Evolutionary conservation across 2,113 vertebrate species (phyloP).

Genomic region (Dasyornis broadbenti): DNA sequence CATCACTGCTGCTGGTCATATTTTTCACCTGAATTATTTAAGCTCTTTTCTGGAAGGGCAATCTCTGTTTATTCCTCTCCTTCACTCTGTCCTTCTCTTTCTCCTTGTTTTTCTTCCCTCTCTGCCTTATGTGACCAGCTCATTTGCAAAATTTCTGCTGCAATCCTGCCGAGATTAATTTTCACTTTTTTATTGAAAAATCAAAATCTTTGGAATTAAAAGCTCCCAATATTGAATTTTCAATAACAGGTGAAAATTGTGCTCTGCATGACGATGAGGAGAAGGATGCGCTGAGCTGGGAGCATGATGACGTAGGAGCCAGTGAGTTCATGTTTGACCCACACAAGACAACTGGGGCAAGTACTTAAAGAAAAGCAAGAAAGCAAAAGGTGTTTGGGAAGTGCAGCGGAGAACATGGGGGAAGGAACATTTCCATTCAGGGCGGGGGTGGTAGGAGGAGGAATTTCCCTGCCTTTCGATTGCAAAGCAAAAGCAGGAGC

Average conservation of each 20-base stretch:
- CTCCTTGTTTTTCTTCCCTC: background rate
- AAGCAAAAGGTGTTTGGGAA: background rate
- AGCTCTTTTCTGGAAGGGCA: background rate
- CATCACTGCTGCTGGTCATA: background rate
- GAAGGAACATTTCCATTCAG: background rate
- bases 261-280: constrained; percentile 52
- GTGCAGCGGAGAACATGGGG: background rate
- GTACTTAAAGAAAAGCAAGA: background rate
- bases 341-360: background rate
- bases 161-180: constrained; percentile 68
- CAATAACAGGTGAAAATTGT: constrained; percentile 76
- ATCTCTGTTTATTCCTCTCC: background rate
- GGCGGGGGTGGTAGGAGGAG: background rate
- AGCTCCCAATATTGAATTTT: constrained; percentile 71
- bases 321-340: background rate
- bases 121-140: background rate
- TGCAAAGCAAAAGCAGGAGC: background rate
- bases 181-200: constrained; percentile 77
- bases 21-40: constrained; percentile 2
- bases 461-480: background rate
- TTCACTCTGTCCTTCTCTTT: background rate
- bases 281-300: background rate
- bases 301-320: background rate
- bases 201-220: constrained; percentile 72
- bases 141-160: constrained; percentile 54